Conservation (phyloP, 1,140 invertebrate genomes). For the Zaprionus nigranus region DNA sequence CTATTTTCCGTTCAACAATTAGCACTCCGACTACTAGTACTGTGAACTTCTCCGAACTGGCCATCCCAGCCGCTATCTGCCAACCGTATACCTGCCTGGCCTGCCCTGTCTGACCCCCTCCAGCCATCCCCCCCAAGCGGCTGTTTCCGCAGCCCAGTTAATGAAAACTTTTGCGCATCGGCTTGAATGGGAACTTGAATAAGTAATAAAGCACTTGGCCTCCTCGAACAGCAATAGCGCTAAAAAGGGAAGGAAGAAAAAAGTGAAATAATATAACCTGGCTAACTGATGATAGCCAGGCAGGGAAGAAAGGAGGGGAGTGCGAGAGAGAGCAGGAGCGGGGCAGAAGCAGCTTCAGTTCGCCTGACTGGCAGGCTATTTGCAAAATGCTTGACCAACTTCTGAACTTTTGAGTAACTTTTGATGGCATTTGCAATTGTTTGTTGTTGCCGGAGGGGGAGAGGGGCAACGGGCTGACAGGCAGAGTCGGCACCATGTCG, state of each 20-base stretch:
- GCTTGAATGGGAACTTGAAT: slow-evolving; percentile 70
- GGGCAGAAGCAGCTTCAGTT: neutral
- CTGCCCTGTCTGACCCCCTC: neutral
- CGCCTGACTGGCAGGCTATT: slow-evolving; percentile 48
- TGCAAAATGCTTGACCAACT: slow-evolving; percentile 80
- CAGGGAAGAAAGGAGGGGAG: neutral
- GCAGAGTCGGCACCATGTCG: slow-evolving; percentile 28
- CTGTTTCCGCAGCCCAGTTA: slow-evolving; percentile 57
- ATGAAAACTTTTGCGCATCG: slow-evolving; percentile 75
- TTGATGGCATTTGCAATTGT: slow-evolving; percentile 77
- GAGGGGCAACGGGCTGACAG: neutral
- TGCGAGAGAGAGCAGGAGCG: neutral
- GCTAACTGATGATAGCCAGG: slow-evolving; percentile 35
- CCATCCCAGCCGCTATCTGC: neutral
- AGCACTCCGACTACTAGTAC: slow-evolving; percentile 53
- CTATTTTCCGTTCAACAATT: slow-evolving; percentile 77
- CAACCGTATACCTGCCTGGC: neutral
- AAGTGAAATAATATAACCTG: slow-evolving; percentile 27
- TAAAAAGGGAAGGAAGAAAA: slow-evolving; percentile 1
- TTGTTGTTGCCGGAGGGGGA: slow-evolving; percentile 16
- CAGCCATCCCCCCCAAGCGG: neutral
- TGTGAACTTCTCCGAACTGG: neutral
- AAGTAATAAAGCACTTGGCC: slow-evolving; percentile 74
- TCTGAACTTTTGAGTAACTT: slow-evolving; percentile 75
- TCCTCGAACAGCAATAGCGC: slow-evolving; percentile 18